These are phyloP conservation scores for Hephaestus fuliginosus DNA, from an alignment of 2,797 vertebrate genomes.

Conservation along the genomic window DNA sequence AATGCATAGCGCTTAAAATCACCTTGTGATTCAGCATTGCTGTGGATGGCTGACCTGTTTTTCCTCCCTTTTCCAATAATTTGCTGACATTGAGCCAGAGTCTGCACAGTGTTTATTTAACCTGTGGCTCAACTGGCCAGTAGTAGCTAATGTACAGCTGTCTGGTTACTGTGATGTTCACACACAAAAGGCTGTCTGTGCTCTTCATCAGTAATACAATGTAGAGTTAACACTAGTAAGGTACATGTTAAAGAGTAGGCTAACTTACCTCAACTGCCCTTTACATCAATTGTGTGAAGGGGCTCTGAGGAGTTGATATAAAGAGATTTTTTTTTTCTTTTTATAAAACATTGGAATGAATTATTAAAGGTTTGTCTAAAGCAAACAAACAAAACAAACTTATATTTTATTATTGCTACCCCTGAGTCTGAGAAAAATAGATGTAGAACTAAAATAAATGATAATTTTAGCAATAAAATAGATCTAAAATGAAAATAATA, in stretches of 20 bases:
- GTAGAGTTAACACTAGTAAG: not conserved
- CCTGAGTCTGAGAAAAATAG: slow-evolving; percentile 10
- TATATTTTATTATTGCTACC: slow-evolving; percentile 40
- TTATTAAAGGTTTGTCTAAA: too few relatives aligned
- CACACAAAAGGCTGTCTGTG: not conserved
- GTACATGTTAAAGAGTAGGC: not conserved
- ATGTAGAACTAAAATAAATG: too few relatives aligned
- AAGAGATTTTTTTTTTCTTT: too few relatives aligned
- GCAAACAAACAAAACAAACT: slow-evolving; percentile 22
- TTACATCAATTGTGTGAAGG: not conserved
- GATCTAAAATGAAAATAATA: too few relatives aligned
- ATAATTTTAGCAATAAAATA: too few relatives aligned
- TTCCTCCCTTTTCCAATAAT: not conserved
- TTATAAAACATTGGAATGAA: too few relatives aligned
- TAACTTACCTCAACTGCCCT: not conserved
- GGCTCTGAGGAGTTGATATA: too few relatives aligned
- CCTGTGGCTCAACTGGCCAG: not conserved
- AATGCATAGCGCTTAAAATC: not conserved
- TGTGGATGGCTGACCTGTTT: not conserved
- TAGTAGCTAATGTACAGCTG: not conserved
- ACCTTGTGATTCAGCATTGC: not conserved
- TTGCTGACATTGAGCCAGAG: not conserved
- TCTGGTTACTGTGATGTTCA: not conserved
- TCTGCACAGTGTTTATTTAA: not conserved
- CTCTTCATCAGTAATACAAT: not conserved